Evolutionary conservation across 2,797 vertebrate genomes (phyloP).

Genomic region (Micropoecilia bifurca): DNA sequence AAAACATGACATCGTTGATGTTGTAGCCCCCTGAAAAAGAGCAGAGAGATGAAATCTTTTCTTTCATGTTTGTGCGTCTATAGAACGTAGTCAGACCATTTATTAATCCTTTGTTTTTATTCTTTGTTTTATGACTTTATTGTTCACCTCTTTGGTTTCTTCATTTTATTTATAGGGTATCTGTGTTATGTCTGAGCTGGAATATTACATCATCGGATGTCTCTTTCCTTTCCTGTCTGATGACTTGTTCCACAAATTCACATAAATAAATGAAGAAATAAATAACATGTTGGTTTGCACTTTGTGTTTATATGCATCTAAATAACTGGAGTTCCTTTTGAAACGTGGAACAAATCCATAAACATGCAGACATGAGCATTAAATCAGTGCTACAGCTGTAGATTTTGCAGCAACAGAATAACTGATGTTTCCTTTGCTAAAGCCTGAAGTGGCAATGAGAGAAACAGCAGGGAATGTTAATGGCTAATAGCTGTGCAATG

Average conservation of each 20-base stretch:
- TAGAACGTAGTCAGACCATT: not conserved
- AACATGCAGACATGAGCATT: not conserved
- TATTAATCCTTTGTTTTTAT: not conserved
- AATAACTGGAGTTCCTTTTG: not conserved
- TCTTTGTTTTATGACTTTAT: too few species aligned
- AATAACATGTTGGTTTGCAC: not conserved
- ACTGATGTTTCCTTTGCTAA: slow-evolving; percentile 10
- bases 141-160: not conserved
- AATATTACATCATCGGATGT: not conserved
- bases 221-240: not conserved
- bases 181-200: not conserved
- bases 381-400: not conserved
- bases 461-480: slow-evolving; percentile 37
- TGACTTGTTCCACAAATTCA: not conserved
- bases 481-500: slow-evolving; percentile 20
- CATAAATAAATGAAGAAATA: not conserved
- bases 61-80: not conserved
- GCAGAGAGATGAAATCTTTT: slow-evolving; percentile 6
- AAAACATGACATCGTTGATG: slow-evolving; percentile 91
- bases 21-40: slow-evolving; percentile 89
- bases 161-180: not conserved
- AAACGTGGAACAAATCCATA: not conserved
- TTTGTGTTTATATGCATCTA: not conserved
- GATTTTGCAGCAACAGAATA: not conserved
- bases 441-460: slow-evolving; percentile 6